These are phyloP conservation scores for Drosophila repleta DNA, from an alignment of 1,140 invertebrate species.

Conservation along the genomic window DNA sequence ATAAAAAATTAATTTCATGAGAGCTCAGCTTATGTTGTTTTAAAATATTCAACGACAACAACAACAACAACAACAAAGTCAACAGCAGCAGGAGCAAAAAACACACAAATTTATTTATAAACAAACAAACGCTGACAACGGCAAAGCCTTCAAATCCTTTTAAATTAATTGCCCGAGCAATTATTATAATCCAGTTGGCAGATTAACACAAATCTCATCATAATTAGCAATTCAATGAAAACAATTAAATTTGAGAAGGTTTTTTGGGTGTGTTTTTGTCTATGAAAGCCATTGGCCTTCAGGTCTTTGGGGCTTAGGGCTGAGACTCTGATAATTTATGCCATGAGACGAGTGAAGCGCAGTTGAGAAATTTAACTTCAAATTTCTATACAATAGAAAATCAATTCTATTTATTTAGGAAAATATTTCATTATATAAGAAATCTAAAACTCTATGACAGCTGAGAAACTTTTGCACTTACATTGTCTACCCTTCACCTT, in stretches of 20 bases:
- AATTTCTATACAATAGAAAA: no score
- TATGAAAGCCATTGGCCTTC: conserved; percentile 20
- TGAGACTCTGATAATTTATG: conserved; percentile 58
- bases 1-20: no score
- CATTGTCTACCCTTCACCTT: conserved; percentile 9
- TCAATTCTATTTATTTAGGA: no score
- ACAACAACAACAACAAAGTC: neutral
- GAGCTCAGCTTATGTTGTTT: no score
- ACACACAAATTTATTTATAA: conserved; percentile 25
- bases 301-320: conserved; percentile 50
- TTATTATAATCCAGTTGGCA: conserved; percentile 52
- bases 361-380: conserved; percentile 1
- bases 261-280: conserved; percentile 12
- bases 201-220: conserved; percentile 73
- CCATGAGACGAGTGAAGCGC: neutral
- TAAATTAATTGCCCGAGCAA: conserved; percentile 74
- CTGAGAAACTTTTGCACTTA: conserved; percentile 13
- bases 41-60: no score
- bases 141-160: conserved; percentile 49
- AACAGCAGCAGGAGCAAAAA: neutral
- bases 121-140: conserved; percentile 18
- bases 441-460: conserved; percentile 16
- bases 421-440: no score
- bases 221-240: conserved; percentile 67
- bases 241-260: conserved; percentile 51